Base-by-base conservation (phyloP, 2,888 invertebrate genomes). In the Drosophila differens region DNA sequence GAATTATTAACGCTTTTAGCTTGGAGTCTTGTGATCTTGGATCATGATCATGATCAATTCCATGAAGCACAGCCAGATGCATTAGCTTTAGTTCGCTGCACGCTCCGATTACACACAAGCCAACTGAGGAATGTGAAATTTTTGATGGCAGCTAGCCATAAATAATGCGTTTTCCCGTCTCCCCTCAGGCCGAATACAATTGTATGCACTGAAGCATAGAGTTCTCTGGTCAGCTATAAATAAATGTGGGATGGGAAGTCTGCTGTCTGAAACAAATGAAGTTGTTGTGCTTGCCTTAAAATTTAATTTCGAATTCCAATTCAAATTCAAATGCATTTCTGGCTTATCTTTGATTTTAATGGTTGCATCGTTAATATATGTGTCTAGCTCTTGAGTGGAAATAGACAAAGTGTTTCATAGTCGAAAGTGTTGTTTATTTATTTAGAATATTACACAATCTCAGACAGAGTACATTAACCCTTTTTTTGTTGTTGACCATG, bases 221-320 rank as follows among this genome's bases (percentile, higher is more conserved):
- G 73, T 83, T 82, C 62, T 67, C 54, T 67, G 63, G n/a, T 16
- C 51, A 73, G 83, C 85, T 87, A 85, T 82, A 80, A 87, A 83
- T 87, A 88, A 58, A 30, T 58, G 74, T 68, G 65, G 63, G 59
- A 71, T 68, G 68, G 65, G 49, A 68, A 72, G 76, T 71, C 59
- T 66, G 44, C 49, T 25, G 54, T 47, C 47, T 63, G 37, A 19
- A 54, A 57, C 73, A 79, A 69, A 76, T 70, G 58, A 76, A 70
- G 73, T 74, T 55, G 9, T 33, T 47, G 9, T 75, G 64, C 77
- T 53, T 74, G 51, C 33, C 35, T 53, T 47, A 32, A 47, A 25
- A 55, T 62, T 32, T 35, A 16, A 16, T 25, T 25, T 25, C 25
- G 25, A 52, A 53, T 35, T 35, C 53, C 10, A 47, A 65, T 30